phyloP scores from a whole-genome alignment of 2,113 vertebrate species.

The Crotalus viridis region DNA sequence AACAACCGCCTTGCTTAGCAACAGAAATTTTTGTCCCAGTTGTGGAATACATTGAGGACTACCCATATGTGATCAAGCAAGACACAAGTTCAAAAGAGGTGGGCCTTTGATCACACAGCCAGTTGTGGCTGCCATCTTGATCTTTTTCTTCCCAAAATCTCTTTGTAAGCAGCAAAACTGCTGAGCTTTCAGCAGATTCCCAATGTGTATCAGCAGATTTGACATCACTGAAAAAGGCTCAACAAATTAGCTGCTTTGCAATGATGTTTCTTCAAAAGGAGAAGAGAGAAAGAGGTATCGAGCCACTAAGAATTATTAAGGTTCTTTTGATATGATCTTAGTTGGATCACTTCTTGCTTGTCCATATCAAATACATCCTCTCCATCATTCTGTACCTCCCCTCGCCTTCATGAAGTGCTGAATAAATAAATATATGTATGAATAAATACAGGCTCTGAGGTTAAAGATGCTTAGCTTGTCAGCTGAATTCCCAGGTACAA shows the following conservation, averaged over 20 bases:
- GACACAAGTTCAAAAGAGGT: not conserved
- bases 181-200: not conserved
- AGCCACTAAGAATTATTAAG: not conserved
- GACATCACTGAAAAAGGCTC: not conserved
- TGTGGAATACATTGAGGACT: not conserved
- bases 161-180: not conserved
- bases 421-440: not conserved
- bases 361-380: not conserved
- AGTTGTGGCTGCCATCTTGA: not conserved
- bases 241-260: not conserved
- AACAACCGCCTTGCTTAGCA: not conserved
- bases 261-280: not conserved
- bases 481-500: not conserved
- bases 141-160: not conserved
- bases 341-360: not conserved
- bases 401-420: not conserved
- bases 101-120: not conserved
- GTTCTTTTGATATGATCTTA: not conserved
- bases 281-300: too few relatives aligned
- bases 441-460: not conserved
- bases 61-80: not conserved
- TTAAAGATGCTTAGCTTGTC: not conserved
- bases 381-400: not conserved
- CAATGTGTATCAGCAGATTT: not conserved
- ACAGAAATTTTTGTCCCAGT: not conserved